Conservation (phyloP, 2,888 invertebrate species). For the Cephonodes hylas region DNA sequence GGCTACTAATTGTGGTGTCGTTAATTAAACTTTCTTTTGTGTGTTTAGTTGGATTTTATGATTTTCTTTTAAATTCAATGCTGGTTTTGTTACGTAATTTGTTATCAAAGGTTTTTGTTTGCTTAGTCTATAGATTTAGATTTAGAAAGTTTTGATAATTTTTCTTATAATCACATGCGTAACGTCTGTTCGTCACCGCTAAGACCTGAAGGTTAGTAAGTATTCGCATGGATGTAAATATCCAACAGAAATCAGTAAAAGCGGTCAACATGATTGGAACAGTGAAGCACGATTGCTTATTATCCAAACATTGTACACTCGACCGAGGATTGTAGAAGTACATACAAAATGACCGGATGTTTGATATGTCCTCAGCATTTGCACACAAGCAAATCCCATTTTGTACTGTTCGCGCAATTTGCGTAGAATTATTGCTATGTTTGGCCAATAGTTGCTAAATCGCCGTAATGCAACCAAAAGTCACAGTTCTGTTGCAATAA, state of each 20-base stretch:
- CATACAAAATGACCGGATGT: conserved; percentile 2
- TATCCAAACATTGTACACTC: background rate
- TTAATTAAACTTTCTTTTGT: conserved; percentile 10
- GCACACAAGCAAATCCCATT: background rate
- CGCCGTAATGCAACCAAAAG: conserved; percentile 3
- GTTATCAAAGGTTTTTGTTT: background rate
- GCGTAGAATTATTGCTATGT: conserved; percentile 8
- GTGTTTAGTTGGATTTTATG: background rate
- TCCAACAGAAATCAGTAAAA: too few species aligned
- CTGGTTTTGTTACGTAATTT: background rate
- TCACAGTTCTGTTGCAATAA: conserved; percentile 4
- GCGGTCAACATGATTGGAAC: background rate
- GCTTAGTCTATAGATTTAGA: too few species aligned
- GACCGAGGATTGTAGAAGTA: background rate
- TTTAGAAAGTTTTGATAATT: too few species aligned
- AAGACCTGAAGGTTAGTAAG: too few species aligned
- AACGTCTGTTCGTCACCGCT: too few species aligned
- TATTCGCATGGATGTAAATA: too few species aligned
- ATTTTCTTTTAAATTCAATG: background rate
- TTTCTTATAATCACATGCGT: too few species aligned
- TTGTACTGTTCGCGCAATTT: conserved; percentile 9
- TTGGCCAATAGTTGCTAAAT: conserved; percentile 4
- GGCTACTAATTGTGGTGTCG: background rate
- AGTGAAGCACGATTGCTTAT: background rate
- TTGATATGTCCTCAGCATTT: conserved; percentile 1